Evolutionary conservation across 2,888 invertebrate species (phyloP).

Genomic region (Dione vanillae): DNA sequence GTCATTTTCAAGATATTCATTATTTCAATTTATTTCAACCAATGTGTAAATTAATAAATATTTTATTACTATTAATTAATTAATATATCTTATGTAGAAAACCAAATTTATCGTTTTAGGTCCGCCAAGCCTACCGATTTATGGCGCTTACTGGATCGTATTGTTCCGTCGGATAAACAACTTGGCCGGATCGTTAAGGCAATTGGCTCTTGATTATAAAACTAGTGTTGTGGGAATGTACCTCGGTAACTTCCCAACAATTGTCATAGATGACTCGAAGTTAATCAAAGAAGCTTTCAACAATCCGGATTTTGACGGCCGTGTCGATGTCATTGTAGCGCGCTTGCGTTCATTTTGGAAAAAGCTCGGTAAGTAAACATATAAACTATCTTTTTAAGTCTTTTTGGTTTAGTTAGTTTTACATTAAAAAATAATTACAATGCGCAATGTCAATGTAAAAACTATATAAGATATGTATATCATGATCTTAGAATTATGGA

Average conservation of each 20-base stretch:
- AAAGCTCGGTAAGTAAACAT: slow-evolving; percentile 69
- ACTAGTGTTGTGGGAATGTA: slow-evolving; percentile 85
- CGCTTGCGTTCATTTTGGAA: slow-evolving; percentile 83
- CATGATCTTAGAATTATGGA: too few relatives aligned
- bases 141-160: slow-evolving; percentile 85
- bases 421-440: too few relatives aligned
- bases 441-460: too few relatives aligned
- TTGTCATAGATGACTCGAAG: slow-evolving; percentile 81
- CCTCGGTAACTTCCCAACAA: slow-evolving; percentile 75
- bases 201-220: slow-evolving; percentile 82
- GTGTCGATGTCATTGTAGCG: slow-evolving; percentile 76
- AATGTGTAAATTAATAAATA: too few relatives aligned
- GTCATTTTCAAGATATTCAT: too few relatives aligned
- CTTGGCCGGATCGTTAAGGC: slow-evolving; percentile 76
- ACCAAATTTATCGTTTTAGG: slow-evolving; percentile 65
- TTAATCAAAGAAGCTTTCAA: slow-evolving; percentile 84
- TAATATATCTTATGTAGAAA: not conserved
- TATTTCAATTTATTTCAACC: too few relatives aligned
- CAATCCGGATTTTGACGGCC: slow-evolving; percentile 86
- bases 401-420: too few relatives aligned
- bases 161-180: slow-evolving; percentile 79
- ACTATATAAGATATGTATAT: too few relatives aligned
- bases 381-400: too few relatives aligned
- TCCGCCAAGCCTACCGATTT: slow-evolving; percentile 85
- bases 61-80: not conserved